phyloP scores from a whole-genome alignment of 2,888 invertebrate species.

The Hyposoter dolosus region DNA sequence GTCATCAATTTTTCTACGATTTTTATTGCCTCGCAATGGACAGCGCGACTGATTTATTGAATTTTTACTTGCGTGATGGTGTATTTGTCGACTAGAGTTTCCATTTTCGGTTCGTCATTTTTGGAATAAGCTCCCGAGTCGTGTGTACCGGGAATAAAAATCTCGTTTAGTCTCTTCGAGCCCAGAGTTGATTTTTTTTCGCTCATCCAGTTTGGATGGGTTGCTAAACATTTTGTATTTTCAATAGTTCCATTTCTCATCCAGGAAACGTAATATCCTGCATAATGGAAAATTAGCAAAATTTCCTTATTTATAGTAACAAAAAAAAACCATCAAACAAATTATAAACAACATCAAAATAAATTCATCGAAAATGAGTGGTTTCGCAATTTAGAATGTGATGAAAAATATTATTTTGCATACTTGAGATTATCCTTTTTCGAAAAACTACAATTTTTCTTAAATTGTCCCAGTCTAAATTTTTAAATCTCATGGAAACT shows the following conservation, averaged over 20 bases:
- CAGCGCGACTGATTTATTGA: background rate
- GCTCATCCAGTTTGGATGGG: conserved; percentile 87
- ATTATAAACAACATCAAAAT: background rate
- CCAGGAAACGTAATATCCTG: conserved; percentile 77
- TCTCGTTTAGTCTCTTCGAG: conserved; percentile 85
- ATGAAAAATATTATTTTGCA: too few relatives aligned
- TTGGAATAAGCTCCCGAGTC: conserved; percentile 88
- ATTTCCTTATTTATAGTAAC: background rate
- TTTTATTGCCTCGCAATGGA: background rate
- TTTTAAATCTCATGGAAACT: background rate
- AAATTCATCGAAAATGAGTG: too few relatives aligned
- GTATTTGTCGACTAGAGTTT: conserved; percentile 85
- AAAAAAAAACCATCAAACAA: background rate
- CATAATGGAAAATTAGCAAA: background rate
- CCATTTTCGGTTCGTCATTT: conserved; percentile 67
- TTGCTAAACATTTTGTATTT: conserved; percentile 85
- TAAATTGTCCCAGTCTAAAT: too few relatives aligned
- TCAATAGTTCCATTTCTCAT: conserved; percentile 79
- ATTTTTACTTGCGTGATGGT: conserved; percentile 85
- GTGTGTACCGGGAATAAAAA: conserved; percentile 90
- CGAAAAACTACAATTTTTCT: too few relatives aligned
- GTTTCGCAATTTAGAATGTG: too few relatives aligned
- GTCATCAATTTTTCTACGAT: background rate
- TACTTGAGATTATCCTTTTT: too few relatives aligned
- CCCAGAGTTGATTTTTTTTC: conserved; percentile 85